Base-by-base conservation (phyloP, 2,797 vertebrate species). In the Aplochiton taeniatus region DNA sequence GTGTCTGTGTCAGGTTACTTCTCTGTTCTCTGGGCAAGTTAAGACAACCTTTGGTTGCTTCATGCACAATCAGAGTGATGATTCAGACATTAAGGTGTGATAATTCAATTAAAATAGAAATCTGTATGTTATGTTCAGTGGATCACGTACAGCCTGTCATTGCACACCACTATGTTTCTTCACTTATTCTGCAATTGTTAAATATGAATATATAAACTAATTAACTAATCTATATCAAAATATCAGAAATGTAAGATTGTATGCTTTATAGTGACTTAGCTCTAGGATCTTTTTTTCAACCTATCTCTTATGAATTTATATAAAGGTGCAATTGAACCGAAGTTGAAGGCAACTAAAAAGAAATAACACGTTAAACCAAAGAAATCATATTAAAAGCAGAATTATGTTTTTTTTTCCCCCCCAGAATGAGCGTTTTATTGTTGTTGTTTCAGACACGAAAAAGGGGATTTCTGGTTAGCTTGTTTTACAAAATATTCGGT, bases 21-120 rank as follows among this genome's bases (percentile, higher is more conserved):
- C 65, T 50, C 41, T 16, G 74, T 74, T 61, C 65, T 50, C 41
- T 16, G 74, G 70, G 80, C 89, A 89, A 87, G 90, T 90, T 76
- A 65, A 65, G 88, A 87, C 89, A 86, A 76, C 76, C 82, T 68
- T 82, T 77, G 31, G 61, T 67, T 79, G 75, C 76, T 81, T 65
- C 75, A 66, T 69, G 81, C 61, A 67, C 73, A 75, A 69, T 79
- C 77, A 71, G 75, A 73, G 74, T 80, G 72, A 86, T 71, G 53
- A 78, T 81, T 62, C 58, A 75, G 68, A 81, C 72, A 63, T 72
- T 50, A 60, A 58, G 45, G 56, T 58, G 70, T 65, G 63, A 66
- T 74, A 65, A 65, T 42, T 4, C 43, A 46, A 43, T 19, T 4
- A 43, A 65, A 63, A 42, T 62, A 63, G 49, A 57, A 13, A n/a